Evolutionary conservation across 2,797 vertebrate species (phyloP).

Genomic region (Acanthopagrus latus): DNA sequence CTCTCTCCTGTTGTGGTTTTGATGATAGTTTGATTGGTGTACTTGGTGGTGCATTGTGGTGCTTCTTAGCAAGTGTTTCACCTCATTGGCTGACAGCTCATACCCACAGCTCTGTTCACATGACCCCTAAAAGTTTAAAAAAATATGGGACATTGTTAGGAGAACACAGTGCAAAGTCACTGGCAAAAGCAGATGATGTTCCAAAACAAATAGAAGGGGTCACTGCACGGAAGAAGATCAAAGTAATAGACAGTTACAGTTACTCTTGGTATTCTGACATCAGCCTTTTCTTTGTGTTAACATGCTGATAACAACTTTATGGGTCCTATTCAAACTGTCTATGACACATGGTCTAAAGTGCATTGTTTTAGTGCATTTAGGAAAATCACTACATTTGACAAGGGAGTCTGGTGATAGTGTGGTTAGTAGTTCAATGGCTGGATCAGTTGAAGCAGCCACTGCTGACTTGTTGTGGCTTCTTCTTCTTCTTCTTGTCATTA

Average conservation of each 20-base stretch:
- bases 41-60: slow-evolving; percentile 74
- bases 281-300: too few relatives aligned
- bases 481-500: too few relatives aligned
- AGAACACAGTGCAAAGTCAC: background rate
- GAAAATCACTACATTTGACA: too few relatives aligned
- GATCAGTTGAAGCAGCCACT: too few relatives aligned
- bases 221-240: background rate
- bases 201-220: background rate
- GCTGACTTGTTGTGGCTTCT: too few relatives aligned
- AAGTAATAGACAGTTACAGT: background rate
- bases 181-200: background rate
- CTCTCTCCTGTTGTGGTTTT: background rate
- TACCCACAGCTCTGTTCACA: slow-evolving; percentile 67
- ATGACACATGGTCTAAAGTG: too few relatives aligned
- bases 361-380: too few relatives aligned
- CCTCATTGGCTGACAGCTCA: slow-evolving; percentile 87
- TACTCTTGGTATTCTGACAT: background rate
- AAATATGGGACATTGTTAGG: background rate
- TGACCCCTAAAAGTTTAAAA: slow-evolving; percentile 50
- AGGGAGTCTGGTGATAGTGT: too few relatives aligned
- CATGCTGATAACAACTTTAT: background rate
- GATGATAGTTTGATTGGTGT: slow-evolving; percentile 10
- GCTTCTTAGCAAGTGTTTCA: slow-evolving; percentile 87
- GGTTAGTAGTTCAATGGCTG: too few relatives aligned
- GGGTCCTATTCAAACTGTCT: too few relatives aligned